Evolutionary conservation across 2,888 invertebrate species (phyloP).

Genomic region (Octonoba sinensis): DNA sequence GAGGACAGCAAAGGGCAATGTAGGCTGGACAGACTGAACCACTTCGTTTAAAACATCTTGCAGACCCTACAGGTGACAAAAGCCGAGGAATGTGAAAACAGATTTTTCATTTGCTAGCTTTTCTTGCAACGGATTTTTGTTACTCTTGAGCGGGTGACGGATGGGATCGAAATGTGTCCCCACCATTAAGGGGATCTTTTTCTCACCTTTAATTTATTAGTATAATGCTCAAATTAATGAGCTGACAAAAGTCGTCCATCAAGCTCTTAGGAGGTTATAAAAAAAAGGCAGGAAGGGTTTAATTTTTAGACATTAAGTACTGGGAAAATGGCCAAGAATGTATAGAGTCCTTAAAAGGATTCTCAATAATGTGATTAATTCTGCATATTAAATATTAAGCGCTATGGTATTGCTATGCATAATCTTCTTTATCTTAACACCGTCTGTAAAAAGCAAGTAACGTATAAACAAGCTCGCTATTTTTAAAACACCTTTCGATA

Average conservation of each 20-base stretch:
- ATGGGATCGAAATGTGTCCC: conserved; percentile 54
- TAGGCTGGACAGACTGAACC: conserved; percentile 10
- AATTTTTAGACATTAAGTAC: background rate
- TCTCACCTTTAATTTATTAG: conserved; percentile 62
- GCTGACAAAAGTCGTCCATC: conserved; percentile 38
- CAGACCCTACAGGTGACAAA: conserved; percentile 31
- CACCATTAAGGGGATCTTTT: conserved; percentile 40
- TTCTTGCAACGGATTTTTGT: conserved; percentile 32
- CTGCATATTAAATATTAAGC: too few species aligned
- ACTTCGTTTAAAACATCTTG: conserved; percentile 32
- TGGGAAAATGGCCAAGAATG: background rate
- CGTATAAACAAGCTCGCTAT: too few species aligned
- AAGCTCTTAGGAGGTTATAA: background rate
- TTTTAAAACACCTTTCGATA: too few species aligned
- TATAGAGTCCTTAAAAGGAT: background rate
- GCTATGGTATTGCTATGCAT: too few species aligned
- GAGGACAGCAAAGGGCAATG: conserved; percentile 1
- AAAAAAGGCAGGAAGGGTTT: conserved; percentile 1
- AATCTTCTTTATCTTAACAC: too few species aligned
- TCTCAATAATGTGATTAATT: too few species aligned
- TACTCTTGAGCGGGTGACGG: conserved; percentile 14
- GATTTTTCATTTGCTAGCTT: conserved; percentile 45
- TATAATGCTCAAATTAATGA: conserved; percentile 60
- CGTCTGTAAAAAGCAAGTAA: too few species aligned
- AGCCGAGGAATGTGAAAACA: conserved; percentile 35